Conservation (phyloP, 2,113 vertebrate species). For the Condylura cristata region DNA sequence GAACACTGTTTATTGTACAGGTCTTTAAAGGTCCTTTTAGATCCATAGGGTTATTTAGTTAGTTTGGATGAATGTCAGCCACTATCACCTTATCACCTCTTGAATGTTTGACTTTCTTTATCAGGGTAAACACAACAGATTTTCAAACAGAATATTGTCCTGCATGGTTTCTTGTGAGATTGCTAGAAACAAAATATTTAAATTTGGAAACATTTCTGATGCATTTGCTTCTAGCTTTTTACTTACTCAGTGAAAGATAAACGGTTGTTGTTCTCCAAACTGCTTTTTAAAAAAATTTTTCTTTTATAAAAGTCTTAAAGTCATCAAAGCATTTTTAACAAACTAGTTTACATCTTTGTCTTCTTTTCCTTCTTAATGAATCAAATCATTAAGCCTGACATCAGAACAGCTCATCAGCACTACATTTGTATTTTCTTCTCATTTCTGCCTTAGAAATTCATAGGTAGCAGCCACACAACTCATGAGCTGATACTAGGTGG, state of each 20-base stretch:
- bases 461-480: not conserved
- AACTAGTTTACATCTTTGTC: not conserved
- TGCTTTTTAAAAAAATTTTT: not conserved
- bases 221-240: not conserved
- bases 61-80: constrained; percentile 32
- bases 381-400: constrained; percentile 16
- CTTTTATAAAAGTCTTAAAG: not conserved
- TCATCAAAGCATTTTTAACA: not conserved
- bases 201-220: not conserved
- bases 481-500: not conserved
- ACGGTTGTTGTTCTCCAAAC: not conserved
- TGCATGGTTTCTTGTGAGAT: not conserved
- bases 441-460: not conserved
- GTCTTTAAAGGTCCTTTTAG: constrained; percentile 6
- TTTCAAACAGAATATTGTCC: constrained; percentile 21
- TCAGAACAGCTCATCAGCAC: not conserved
- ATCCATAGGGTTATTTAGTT: not conserved
- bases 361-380: not conserved
- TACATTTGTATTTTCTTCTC: not conserved
- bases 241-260: not conserved
- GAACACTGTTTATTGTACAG: not conserved
- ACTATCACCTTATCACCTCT: not conserved
- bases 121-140: not conserved
- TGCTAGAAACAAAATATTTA: not conserved
- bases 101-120: constrained; percentile 39